A percentile compares a stretch with the other conserved stretches of the same genome.
phyloP scores from a whole-genome alignment of 2,797 vertebrate genomes.

The Platyrinchus mystaceus region DNA sequence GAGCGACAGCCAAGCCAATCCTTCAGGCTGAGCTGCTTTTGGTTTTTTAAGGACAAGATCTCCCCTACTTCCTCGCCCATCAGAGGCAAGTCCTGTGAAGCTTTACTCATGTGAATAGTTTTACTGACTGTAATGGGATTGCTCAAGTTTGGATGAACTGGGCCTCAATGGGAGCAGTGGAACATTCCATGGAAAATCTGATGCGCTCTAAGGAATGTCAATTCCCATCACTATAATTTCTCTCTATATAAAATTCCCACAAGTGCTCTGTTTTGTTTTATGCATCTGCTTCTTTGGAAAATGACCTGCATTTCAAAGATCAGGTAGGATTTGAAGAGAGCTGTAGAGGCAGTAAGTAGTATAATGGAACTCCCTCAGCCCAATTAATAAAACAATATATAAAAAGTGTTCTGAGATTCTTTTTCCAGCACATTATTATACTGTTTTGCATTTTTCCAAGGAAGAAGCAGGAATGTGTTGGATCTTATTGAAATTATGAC shows the following conservation, averaged over 20 bases:
- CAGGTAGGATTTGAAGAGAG: slow-evolving; percentile 31
- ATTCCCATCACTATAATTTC: slow-evolving; percentile 37
- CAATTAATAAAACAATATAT: slow-evolving; percentile 18
- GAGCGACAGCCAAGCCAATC: not conserved
- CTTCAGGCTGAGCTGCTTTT: not conserved
- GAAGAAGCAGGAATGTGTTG: not conserved
- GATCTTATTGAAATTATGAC: slow-evolving; percentile 30
- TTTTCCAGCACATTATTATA: not conserved
- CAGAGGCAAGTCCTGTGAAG: not conserved
- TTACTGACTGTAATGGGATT: not conserved
- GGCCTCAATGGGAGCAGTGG: not conserved
- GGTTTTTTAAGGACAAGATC: not conserved
- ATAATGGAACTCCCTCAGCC: not conserved
- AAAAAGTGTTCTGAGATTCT: not conserved
- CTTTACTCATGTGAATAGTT: not conserved
- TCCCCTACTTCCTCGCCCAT: not conserved
- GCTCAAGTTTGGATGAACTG: not conserved
- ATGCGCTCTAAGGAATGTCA: slow-evolving; percentile 29
- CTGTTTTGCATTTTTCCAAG: not conserved
- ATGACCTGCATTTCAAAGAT: slow-evolving; percentile 35
- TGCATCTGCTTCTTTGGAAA: slow-evolving; percentile 43
- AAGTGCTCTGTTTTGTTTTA: slow-evolving; percentile 31
- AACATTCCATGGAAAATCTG: slow-evolving; percentile 54
- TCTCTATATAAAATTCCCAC: not conserved
- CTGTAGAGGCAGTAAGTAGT: not conserved